These are phyloP conservation scores for Drosophila heteroneura DNA, from an alignment of 2,888 invertebrate species.

Conservation along the genomic window DNA sequence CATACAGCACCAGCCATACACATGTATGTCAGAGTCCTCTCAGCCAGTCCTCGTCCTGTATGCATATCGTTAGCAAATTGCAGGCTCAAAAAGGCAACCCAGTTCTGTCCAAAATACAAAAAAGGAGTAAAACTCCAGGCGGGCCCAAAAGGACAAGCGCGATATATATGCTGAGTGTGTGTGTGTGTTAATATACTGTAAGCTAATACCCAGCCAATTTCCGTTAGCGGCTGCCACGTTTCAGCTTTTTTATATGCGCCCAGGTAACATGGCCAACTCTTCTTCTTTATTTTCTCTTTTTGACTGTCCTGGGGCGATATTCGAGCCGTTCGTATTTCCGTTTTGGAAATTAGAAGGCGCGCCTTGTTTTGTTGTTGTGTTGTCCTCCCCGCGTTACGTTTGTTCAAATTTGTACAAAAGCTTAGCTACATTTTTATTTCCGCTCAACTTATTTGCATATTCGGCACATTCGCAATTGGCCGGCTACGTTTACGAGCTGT, in stretches of 20 bases:
- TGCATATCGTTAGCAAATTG: conserved; percentile 82
- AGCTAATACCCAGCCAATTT: conserved; percentile 78
- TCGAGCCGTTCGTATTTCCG: conserved; percentile 77
- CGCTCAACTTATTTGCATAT: conserved; percentile 68
- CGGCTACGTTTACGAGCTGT: conserved; percentile 39
- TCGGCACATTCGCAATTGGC: conserved; percentile 59
- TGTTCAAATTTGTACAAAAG: conserved; percentile 76
- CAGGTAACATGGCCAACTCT: conserved; percentile 51
- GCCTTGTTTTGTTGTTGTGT: conserved; percentile 24
- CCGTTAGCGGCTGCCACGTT: conserved; percentile 52
- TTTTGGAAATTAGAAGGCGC: conserved; percentile 73
- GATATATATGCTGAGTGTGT: background rate
- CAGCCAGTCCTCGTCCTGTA: conserved; percentile 44
- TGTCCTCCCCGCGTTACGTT: conserved; percentile 28
- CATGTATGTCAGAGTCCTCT: conserved; percentile 24
- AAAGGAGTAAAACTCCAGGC: conserved; percentile 25
- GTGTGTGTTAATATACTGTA: conserved; percentile 40
- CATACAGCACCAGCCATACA: conserved; percentile 28
- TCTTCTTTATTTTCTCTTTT: conserved; percentile 1
- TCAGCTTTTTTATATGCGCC: conserved; percentile 32
- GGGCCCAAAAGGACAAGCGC: conserved; percentile 16
- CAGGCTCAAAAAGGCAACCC: conserved; percentile 64
- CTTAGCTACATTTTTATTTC: conserved; percentile 59
- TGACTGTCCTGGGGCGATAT: conserved; percentile 46
- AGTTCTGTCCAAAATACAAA: conserved; percentile 18